Percentiles rank a stretch among this genome's conserved stretches.
Conservation (phyloP, 2,888 invertebrate genomes). For the Drosophila meridionalis region DNA sequence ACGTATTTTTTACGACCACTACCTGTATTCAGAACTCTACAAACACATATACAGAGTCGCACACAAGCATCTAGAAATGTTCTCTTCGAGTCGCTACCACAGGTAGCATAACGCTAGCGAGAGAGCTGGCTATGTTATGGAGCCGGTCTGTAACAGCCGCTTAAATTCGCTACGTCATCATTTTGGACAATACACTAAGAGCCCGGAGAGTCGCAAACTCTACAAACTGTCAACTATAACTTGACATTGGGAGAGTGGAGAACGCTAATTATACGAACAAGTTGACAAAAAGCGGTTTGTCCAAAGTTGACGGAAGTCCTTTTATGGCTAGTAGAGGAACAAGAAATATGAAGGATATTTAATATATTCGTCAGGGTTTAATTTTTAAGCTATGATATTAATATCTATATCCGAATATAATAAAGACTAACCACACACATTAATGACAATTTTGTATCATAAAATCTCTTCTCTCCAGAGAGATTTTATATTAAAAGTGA, state of each 20-base stretch:
- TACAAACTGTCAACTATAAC: conserved; percentile 37
- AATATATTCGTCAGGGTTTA: not conserved
- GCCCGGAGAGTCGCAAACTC: conserved; percentile 10
- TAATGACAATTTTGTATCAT: not conserved
- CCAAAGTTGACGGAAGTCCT: conserved; percentile 47
- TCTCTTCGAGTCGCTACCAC: conserved; percentile 36
- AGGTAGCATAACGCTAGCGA: conserved; percentile 33
- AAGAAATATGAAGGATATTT: conserved; percentile 9
- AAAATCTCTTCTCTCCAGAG: not conserved
- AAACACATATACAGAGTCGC: conserved; percentile 30
- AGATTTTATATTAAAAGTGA: not conserved
- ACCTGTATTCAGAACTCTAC: conserved; percentile 54
- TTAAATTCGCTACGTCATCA: conserved; percentile 65
- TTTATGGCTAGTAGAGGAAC: conserved; percentile 20
- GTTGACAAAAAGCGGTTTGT: conserved; percentile 25
- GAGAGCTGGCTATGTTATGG: conserved; percentile 6
- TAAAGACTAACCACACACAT: not conserved
- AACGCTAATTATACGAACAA: conserved; percentile 45
- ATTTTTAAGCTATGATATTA: no score
- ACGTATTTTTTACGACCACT: conserved; percentile 52
- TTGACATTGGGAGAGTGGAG: conserved; percentile 39
- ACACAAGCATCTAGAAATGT: not conserved
- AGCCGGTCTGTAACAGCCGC: conserved; percentile 45
- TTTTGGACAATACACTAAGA: conserved; percentile 37
- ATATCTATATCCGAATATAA: not conserved